Base-by-base conservation (phyloP, 2,888 invertebrate species). In the Campoletis raptor region DNA sequence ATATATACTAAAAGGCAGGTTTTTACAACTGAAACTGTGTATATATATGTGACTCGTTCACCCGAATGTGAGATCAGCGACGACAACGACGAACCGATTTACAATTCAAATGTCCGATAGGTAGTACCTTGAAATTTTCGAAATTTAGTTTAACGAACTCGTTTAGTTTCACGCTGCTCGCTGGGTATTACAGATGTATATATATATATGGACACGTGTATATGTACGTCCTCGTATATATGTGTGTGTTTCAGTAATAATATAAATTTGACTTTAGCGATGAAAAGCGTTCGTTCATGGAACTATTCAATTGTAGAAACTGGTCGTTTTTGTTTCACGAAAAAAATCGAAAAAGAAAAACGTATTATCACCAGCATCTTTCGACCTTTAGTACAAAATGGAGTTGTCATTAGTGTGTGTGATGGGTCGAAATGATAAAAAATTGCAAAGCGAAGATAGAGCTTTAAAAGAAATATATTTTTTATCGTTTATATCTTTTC, bases 41-140 rank as follows among this genome's bases (percentile, higher is more conserved):
- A 30, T 42, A 30, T 40, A 30, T 57, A 18, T 8, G 45, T n/a
- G 52, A 36, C 67, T 61, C 12, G 37, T 42, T 61, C 78, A 52
- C 54, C 48, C 48, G 70, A 37, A 69, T 61, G 74, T 52, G 81
- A 54, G 73, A 82, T 79, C 64, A 72, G 52, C 54, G 45, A 42
- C 78, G 69, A 69, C 89, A 85, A 64, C 89, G 84, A n/a, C 80
- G 85, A 85, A 74, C 77, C 80, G 85, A 91, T 93, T 91, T 93
- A 90, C 93, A 93, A 93, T 93, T 93, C 92, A 92, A 91, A 93
- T 92, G 78, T 85, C 85, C 91, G 89, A 92, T 91, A 83, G 83
- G 69, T 80, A 42, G 48, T 81, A 90, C 88, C 91, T 89, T 89
- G 91, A 91, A 91, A 91, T 85, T 92, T 92, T 92, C 89, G 88